phyloP scores from a whole-genome alignment of 2,888 invertebrate genomes.

The Endomychus coccineus region DNA sequence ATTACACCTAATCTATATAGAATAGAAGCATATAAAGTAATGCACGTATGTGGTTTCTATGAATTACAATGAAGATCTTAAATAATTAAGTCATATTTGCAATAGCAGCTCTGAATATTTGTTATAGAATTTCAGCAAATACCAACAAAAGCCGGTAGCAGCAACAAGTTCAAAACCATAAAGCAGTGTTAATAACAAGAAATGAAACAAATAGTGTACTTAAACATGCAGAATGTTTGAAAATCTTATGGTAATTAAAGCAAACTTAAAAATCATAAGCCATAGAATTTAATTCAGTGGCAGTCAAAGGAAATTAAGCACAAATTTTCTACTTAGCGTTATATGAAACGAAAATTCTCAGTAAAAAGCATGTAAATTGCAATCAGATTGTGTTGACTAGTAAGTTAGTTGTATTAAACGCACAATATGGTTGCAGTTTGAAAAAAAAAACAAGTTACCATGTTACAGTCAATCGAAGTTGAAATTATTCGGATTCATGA shows the following conservation, averaged over 20 bases:
- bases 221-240: conserved; percentile 46
- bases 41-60: too few species aligned
- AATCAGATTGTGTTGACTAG: conserved; percentile 39
- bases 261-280: conserved; percentile 9
- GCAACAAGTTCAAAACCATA: conserved; percentile 37
- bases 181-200: conserved; percentile 36
- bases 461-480: too few species aligned
- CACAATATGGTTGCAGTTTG: too few species aligned
- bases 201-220: conserved; percentile 24
- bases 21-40: neutral
- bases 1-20: neutral
- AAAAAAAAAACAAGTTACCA: too few species aligned
- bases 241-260: conserved; percentile 30
- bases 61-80: too few species aligned
- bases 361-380: conserved; percentile 25
- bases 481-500: too few species aligned
- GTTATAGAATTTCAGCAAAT: conserved; percentile 13
- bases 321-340: conserved; percentile 9
- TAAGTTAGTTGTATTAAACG: too few species aligned
- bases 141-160: conserved; percentile 31
- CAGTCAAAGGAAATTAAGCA: conserved; percentile 9
- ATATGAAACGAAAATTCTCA: conserved; percentile 15
- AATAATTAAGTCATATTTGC: too few species aligned
- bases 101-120: too few species aligned
- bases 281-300: conserved; percentile 9